Evolutionary conservation across 2,797 vertebrate species (phyloP).

Genomic region (Basileuterus tristriatus): DNA sequence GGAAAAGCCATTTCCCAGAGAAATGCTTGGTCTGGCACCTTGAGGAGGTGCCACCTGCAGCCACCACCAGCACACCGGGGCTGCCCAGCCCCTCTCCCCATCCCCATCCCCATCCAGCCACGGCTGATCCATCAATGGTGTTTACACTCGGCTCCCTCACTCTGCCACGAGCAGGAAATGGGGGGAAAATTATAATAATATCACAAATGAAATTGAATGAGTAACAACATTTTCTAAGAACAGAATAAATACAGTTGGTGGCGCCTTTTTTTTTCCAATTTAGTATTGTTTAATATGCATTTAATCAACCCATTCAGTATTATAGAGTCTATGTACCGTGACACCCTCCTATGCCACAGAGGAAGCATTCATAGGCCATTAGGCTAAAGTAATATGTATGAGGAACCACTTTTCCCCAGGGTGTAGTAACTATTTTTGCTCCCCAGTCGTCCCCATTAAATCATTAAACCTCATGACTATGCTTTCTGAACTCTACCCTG

Average conservation of each 20-base stretch:
- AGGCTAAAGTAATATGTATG: slow-evolving; percentile 85
- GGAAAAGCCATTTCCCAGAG: background rate
- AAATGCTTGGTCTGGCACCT: background rate
- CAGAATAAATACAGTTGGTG: slow-evolving; percentile 76
- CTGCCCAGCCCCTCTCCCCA: background rate
- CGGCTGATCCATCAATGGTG: background rate
- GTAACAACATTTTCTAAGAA: slow-evolving; percentile 71
- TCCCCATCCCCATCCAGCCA: background rate
- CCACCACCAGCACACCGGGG: accelerated
- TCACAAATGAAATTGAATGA: slow-evolving; percentile 66
- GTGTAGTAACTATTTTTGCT: slow-evolving; percentile 87
- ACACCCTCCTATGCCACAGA: slow-evolving; percentile 79
- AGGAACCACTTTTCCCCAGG: slow-evolving; percentile 86
- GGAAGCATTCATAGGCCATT: slow-evolving; percentile 79
- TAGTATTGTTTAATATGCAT: slow-evolving; percentile 89
- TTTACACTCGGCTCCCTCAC: slow-evolving; percentile 39
- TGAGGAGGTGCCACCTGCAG: background rate
- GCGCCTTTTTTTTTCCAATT: slow-evolving; percentile 77
- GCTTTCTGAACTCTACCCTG: slow-evolving; percentile 92
- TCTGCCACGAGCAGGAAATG: slow-evolving; percentile 28
- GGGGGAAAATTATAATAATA: slow-evolving; percentile 45
- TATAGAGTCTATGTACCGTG: slow-evolving; percentile 84
- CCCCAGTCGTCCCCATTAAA: slow-evolving; percentile 89
- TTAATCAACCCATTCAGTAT: slow-evolving; percentile 90
- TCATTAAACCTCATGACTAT: slow-evolving; percentile 88